Evolutionary conservation across 2,888 invertebrate species (phyloP).

Genomic region (Calameuta idolon): DNA sequence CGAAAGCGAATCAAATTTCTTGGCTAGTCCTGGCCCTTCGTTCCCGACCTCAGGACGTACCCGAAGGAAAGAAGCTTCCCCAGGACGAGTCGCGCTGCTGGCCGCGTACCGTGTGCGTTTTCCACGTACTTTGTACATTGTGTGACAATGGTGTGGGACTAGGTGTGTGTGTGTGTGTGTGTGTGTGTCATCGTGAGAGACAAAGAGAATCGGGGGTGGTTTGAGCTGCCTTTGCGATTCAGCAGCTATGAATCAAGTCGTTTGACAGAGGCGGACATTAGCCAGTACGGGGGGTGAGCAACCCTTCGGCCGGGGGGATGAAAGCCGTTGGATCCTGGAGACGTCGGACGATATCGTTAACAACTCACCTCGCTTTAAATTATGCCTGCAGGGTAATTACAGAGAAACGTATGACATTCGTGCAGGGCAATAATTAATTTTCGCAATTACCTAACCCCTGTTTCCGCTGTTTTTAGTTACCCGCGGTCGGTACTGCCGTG

Average conservation of each 20-base stretch:
- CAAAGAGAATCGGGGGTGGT: slow-evolving; percentile 6
- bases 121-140: slow-evolving; percentile 7
- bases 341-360: slow-evolving; percentile 52
- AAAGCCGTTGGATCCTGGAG: slow-evolving; percentile 19
- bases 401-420: slow-evolving; percentile 61
- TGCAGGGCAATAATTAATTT: slow-evolving; percentile 65
- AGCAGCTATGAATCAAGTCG: slow-evolving; percentile 36
- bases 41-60: background rate
- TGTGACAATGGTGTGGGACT: background rate
- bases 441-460: slow-evolving; percentile 54
- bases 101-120: slow-evolving; percentile 13
- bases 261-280: slow-evolving; percentile 35
- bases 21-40: background rate
- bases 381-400: slow-evolving; percentile 62
- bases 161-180: slow-evolving; percentile 2
- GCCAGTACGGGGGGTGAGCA: slow-evolving; percentile 23
- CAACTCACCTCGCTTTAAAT: slow-evolving; percentile 60
- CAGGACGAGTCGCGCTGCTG: slow-evolving; percentile 19
- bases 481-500: slow-evolving; percentile 16
- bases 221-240: slow-evolving; percentile 24
- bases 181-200: slow-evolving; percentile 24
- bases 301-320: slow-evolving; percentile 27
- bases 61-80: background rate
- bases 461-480: slow-evolving; percentile 40
- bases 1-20: background rate